Percentiles rank a stretch among this genome's conserved stretches.
Conservation (phyloP, 2,113 vertebrate species). For the Oxyura jamaicensis region DNA sequence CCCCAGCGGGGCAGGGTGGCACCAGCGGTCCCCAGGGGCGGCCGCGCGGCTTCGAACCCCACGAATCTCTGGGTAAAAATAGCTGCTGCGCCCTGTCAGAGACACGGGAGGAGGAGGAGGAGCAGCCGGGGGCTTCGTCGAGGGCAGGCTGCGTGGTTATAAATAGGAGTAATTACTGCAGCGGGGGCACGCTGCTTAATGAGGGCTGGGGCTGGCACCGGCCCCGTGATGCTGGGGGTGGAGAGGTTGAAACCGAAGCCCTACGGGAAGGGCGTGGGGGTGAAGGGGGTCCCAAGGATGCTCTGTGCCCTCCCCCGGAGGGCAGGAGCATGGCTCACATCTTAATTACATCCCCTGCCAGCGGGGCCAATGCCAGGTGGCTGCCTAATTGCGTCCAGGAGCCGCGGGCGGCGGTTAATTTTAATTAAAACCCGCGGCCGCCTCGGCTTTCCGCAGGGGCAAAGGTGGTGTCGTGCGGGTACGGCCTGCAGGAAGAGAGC, state of each 20-base stretch:
- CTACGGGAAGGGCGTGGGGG: not conserved
- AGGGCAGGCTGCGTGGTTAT: not conserved
- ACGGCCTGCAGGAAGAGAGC: no score
- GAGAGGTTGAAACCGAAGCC: accelerated
- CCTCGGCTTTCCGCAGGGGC: not conserved
- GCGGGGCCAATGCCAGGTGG: not conserved
- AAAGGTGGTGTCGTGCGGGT: no score
- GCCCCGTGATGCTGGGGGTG: not conserved
- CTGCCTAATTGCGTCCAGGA: not conserved
- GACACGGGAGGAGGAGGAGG: not conserved
- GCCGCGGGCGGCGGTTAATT: not conserved
- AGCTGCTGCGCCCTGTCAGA: not conserved
- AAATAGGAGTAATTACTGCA: slow-evolving; percentile 30
- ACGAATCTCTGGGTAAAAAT: slow-evolving; percentile 15
- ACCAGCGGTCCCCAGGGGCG: no score
- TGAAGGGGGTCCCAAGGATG: not conserved
- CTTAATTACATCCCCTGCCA: not conserved
- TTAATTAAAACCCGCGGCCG: not conserved
- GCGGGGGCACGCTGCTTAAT: not conserved
- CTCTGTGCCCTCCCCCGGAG: not conserved
- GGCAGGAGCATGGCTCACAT: accelerated
- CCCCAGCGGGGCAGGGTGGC: no score
- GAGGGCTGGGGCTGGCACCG: not conserved
- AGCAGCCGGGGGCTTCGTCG: not conserved
- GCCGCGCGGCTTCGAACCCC: not conserved